Evolutionary conservation across 2,888 invertebrate species (phyloP).

Genomic region (Kryphioiulus occultus): DNA sequence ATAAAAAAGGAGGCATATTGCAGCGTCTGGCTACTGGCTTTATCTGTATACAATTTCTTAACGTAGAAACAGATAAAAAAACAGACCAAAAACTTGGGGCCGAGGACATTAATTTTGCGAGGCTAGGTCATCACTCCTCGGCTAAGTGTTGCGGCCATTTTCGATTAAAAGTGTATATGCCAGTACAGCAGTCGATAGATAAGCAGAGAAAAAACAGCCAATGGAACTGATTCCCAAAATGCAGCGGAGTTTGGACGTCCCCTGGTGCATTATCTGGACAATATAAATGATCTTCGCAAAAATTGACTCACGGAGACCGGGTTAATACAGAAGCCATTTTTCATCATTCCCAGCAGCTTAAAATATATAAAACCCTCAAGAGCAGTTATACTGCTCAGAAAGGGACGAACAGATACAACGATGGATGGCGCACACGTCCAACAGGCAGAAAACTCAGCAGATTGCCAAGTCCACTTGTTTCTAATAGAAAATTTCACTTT

Average conservation of each 20-base stretch:
- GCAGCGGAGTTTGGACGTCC: background rate
- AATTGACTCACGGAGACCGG: background rate
- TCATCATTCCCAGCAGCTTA: background rate
- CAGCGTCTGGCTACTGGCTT: background rate
- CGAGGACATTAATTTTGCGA: background rate
- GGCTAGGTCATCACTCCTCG: background rate
- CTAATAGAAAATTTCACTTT: no score
- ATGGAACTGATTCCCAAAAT: background rate
- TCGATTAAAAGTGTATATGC: background rate
- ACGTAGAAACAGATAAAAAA: background rate
- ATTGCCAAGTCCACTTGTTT: no score
- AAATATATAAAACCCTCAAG: background rate
- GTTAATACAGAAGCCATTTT: background rate
- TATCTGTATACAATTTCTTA: background rate
- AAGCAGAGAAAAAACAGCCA: background rate
- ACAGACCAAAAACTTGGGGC: background rate
- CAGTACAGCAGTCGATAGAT: background rate
- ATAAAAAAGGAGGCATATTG: background rate
- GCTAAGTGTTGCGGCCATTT: background rate
- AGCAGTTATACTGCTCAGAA: background rate
- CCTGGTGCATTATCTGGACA: background rate
- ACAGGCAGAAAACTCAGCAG: background rate
- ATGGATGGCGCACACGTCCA: background rate
- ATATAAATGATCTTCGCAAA: background rate
- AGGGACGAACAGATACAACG: background rate